phyloP scores from a whole-genome alignment of 2,888 invertebrate species.

The Andrena dorsata region DNA sequence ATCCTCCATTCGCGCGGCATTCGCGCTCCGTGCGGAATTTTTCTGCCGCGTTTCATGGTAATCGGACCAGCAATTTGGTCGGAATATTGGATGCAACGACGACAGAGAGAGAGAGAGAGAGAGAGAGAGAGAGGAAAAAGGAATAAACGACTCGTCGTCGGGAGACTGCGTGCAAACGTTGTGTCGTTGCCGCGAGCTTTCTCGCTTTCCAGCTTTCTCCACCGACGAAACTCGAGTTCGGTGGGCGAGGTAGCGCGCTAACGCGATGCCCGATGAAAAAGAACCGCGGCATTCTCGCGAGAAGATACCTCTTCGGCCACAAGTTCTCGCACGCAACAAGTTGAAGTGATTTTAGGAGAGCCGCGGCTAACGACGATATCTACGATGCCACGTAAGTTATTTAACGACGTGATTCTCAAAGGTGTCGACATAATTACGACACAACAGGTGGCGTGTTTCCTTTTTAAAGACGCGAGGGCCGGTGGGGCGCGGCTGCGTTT shows the following conservation, averaged over 20 bases:
- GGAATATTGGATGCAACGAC: constrained; percentile 38
- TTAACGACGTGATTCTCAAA: constrained; percentile 40
- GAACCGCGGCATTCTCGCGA: neutral
- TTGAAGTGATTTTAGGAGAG: constrained; percentile 48
- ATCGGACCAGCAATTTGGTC: constrained; percentile 34
- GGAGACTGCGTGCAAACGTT: neutral
- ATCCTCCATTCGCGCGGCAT: constrained; percentile 1
- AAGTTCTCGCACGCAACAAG: constrained; percentile 52
- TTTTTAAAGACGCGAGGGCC: neutral
- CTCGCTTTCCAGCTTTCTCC: neutral
- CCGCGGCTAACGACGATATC: constrained; percentile 44
- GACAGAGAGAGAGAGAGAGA: too few relatives aligned
- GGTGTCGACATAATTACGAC: constrained; percentile 33
- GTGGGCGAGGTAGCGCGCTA: neutral
- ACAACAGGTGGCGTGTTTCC: constrained; percentile 44
- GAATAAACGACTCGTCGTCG: neutral
- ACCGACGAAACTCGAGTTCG: neutral
- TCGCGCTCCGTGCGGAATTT: constrained; percentile 31
- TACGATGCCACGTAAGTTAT: constrained; percentile 37
- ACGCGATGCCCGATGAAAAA: neutral
- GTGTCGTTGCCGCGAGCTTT: neutral
- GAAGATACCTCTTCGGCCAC: neutral
- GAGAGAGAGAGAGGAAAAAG: too few relatives aligned
- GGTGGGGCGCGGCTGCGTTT: neutral
- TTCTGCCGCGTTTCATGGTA: constrained; percentile 32